Percentiles rank a stretch among this genome's conserved stretches.
phyloP scores from a whole-genome alignment of 2,797 vertebrate species.

The Gallirallus australis region DNA sequence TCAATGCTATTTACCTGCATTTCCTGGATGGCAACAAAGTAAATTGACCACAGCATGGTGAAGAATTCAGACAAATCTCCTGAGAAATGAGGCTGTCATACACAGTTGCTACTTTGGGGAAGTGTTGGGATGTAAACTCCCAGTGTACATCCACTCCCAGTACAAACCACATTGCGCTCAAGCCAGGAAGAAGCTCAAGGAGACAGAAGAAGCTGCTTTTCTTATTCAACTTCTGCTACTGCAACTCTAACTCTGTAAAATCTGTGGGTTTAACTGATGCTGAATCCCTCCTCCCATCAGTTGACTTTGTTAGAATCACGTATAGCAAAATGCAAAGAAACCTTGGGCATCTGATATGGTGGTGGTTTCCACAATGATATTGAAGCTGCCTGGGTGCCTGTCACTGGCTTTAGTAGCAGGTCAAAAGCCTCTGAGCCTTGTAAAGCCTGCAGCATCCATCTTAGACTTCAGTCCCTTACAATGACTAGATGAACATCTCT shows the following conservation, averaged over 20 bases:
- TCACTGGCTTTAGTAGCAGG: neutral
- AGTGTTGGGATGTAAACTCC: neutral
- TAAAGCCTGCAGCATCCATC: neutral
- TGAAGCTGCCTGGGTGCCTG: neutral
- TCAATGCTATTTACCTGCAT: neutral
- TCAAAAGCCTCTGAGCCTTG: neutral
- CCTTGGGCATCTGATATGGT: neutral
- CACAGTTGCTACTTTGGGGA: neutral
- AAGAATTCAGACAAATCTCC: neutral
- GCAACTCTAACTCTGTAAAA: neutral
- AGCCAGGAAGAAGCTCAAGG: neutral
- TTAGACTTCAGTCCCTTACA: neutral
- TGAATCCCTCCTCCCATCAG: neutral
- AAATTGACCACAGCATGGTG: neutral
- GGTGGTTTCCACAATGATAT: neutral
- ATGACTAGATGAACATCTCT: neutral
- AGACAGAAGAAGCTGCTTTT: neutral
- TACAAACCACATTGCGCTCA: neutral
- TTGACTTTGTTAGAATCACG: neutral
- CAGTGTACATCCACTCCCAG: neutral
- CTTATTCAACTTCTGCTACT: neutral
- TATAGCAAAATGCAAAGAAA: neutral
- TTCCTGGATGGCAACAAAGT: conserved; percentile 7
- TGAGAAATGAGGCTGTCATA: neutral
- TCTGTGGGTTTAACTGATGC: neutral